phyloP scores from a whole-genome alignment of 2,888 invertebrate genomes.

The Eupithecia abbreviata region DNA sequence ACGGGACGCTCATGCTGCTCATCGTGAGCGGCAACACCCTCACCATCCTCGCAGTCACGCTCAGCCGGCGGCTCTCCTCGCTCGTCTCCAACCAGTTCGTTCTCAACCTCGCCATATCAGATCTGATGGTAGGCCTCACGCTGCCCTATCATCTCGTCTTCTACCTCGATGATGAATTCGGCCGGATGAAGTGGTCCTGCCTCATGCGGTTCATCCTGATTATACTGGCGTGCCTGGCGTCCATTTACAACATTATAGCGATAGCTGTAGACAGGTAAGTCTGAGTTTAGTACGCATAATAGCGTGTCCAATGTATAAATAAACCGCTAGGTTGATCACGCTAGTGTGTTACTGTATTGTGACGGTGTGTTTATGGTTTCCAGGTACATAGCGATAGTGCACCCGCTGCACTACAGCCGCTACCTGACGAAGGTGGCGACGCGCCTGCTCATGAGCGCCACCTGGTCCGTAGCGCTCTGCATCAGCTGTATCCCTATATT shows the following conservation, averaged over 20 bases:
- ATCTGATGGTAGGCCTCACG: constrained; percentile 90
- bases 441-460: constrained; percentile 84
- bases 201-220: constrained; percentile 89
- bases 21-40: constrained; percentile 90
- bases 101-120: constrained; percentile 90
- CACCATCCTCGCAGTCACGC: constrained; percentile 89
- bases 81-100: constrained; percentile 91
- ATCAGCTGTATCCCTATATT: constrained; percentile 88
- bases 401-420: constrained; percentile 90
- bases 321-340: not conserved
- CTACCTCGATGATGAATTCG: constrained; percentile 86
- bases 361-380: constrained; percentile 39
- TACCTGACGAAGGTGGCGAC: constrained; percentile 89
- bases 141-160: constrained; percentile 91
- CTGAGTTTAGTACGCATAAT: constrained; percentile 19
- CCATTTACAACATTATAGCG: constrained; percentile 90
- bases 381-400: constrained; percentile 90
- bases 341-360: not conserved
- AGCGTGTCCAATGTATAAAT: not conserved
- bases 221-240: constrained; percentile 90
- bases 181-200: constrained; percentile 85
- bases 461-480: constrained; percentile 87
- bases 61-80: constrained; percentile 87
- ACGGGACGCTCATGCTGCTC: constrained; percentile 85
- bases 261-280: constrained; percentile 89